These are phyloP conservation scores for Cranoglanis bouderius DNA, from an alignment of 2,113 vertebrate genomes.

Conservation along the genomic window DNA sequence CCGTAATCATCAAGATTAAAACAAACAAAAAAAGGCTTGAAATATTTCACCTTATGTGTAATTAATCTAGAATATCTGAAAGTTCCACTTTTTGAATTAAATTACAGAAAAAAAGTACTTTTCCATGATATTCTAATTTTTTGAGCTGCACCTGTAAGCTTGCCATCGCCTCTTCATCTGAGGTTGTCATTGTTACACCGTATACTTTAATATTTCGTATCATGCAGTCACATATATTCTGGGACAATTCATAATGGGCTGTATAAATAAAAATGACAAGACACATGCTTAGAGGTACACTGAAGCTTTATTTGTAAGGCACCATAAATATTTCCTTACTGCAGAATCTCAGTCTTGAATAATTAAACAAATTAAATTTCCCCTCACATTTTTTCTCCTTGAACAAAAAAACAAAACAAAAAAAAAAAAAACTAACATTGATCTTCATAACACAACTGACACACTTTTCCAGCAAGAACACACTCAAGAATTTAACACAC, in stretches of 20 bases:
- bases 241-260: background rate
- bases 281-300: slow-evolving; percentile 62
- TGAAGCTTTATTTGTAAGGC: slow-evolving; percentile 82
- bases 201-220: background rate
- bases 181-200: background rate
- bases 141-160: too few species aligned
- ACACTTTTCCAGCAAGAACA: slow-evolving; percentile 63
- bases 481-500: slow-evolving; percentile 64
- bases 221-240: background rate
- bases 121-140: too few species aligned
- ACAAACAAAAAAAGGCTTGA: too few species aligned
- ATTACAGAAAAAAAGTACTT: too few species aligned
- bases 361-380: slow-evolving; percentile 59
- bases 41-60: too few species aligned
- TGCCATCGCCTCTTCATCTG: background rate
- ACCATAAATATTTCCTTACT: slow-evolving; percentile 83
- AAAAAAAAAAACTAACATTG: slow-evolving; percentile 65
- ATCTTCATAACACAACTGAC: slow-evolving; percentile 67
- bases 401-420: background rate
- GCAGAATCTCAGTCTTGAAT: slow-evolving; percentile 75
- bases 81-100: too few species aligned
- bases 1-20: too few species aligned
- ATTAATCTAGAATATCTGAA: too few species aligned
- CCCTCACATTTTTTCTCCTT: slow-evolving; percentile 55
- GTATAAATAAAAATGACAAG: slow-evolving; percentile 21